Evolutionary conservation across 2,888 invertebrate species (phyloP).

Genomic region (Zelleria hepariella): DNA sequence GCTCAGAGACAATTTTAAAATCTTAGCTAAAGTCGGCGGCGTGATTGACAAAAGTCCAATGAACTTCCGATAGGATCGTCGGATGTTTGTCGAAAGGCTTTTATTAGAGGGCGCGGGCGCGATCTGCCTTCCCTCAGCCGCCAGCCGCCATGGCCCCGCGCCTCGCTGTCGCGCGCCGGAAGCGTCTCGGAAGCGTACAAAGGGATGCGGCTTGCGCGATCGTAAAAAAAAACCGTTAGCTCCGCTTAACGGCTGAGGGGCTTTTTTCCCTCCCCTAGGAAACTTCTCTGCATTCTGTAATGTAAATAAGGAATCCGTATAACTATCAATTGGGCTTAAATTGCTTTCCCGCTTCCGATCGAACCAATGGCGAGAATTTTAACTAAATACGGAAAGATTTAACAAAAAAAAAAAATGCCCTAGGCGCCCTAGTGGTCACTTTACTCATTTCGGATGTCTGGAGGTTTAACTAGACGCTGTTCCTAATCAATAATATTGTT

Average conservation of each 20-base stretch:
- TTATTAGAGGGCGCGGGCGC: constrained; percentile 20
- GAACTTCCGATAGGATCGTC: constrained; percentile 21
- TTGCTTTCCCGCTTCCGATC: not conserved
- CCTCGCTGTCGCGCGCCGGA: constrained; percentile 13
- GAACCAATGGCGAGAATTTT: not conserved
- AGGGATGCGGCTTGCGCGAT: constrained; percentile 31
- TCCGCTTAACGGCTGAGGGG: constrained; percentile 23
- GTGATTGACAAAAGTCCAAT: constrained; percentile 40
- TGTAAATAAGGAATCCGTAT: constrained; percentile 1
- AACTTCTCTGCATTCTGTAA: constrained; percentile 2
- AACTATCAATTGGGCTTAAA: not conserved
- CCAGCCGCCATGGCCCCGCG: constrained; percentile 9
- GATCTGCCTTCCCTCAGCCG: not conserved
- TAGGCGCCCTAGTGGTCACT: too few species aligned
- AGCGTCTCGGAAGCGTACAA: constrained; percentile 19
- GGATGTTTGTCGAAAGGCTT: constrained; percentile 28
- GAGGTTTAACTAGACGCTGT: too few species aligned
- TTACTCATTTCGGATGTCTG: too few species aligned
- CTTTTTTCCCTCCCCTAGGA: constrained; percentile 10
- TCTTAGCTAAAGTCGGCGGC: constrained; percentile 33
- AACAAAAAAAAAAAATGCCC: not conserved
- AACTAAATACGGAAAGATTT: not conserved
- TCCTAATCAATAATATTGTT: too few species aligned
- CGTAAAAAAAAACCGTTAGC: constrained; percentile 36
- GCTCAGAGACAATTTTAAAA: constrained; percentile 38